A percentile compares a stretch with the other conserved stretches of the same genome.
These are phyloP conservation scores for Himantopus leucocephalus DNA, from an alignment of 2,113 vertebrate species.

Conservation along the genomic window DNA sequence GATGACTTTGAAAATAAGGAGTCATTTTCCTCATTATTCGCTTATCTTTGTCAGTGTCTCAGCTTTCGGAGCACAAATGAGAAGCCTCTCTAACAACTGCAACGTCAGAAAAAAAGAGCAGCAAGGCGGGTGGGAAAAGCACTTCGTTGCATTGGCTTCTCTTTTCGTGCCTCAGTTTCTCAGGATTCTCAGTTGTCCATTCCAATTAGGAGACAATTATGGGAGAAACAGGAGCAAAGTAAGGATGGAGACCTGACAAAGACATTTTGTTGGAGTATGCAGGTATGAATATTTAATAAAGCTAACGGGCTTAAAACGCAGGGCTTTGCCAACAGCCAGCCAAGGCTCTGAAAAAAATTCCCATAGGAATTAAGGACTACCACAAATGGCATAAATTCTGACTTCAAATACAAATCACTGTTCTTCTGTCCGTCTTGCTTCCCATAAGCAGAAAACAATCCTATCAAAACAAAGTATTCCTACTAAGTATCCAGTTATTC, in stretches of 20 bases:
- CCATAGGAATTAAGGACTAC: not conserved
- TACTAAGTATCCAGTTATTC: not conserved
- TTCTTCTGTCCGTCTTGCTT: not conserved
- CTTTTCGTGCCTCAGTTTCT: not conserved
- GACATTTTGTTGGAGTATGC: not conserved
- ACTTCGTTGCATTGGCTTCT: accelerated
- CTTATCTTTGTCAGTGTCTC: not conserved
- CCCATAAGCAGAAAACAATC: not conserved
- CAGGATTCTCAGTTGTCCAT: not conserved
- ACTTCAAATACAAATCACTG: not conserved
- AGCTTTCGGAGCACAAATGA: not conserved
- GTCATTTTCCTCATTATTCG: not conserved
- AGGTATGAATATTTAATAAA: not conserved
- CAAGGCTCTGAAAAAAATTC: not conserved
- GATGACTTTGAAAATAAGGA: not conserved
- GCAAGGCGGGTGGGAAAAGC: not conserved
- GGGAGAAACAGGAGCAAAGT: not conserved
- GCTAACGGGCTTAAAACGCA: not conserved
- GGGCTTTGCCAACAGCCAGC: not conserved
- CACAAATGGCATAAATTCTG: not conserved
- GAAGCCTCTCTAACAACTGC: not conserved
- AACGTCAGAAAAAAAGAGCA: not conserved
- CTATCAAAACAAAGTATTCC: not conserved
- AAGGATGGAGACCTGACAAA: not conserved
- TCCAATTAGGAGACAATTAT: not conserved